These are phyloP conservation scores for Harpalus rubripes DNA, from an alignment of 2,888 invertebrate species.

Conservation along the genomic window DNA sequence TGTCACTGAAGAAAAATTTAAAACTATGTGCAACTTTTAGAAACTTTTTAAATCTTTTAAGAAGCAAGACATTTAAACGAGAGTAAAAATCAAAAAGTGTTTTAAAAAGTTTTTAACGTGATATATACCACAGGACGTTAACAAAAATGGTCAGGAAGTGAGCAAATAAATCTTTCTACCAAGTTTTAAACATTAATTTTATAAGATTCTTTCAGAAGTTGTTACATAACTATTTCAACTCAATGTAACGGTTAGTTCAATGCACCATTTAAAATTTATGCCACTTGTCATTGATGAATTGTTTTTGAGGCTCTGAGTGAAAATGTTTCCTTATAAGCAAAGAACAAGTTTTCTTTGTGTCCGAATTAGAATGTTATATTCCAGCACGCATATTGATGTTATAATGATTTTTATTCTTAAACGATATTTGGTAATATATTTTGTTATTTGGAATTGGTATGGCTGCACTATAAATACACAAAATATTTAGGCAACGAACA, in stretches of 20 bases:
- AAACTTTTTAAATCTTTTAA: conserved; percentile 8
- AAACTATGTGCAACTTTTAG: not conserved
- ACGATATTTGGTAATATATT: too few relatives aligned
- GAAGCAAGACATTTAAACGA: conserved; percentile 32
- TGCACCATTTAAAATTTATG: not conserved
- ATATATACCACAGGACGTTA: conserved; percentile 9
- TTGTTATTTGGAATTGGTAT: too few relatives aligned
- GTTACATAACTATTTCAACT: conserved; percentile 17
- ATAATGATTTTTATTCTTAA: too few relatives aligned
- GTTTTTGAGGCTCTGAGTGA: too few relatives aligned
- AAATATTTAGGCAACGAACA: too few relatives aligned
- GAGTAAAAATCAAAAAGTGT: conserved; percentile 41
- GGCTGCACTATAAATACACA: too few relatives aligned
- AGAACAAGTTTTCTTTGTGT: too few relatives aligned
- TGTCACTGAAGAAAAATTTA: conserved; percentile 17
- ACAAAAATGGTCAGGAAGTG: conserved; percentile 13
- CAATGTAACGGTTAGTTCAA: not conserved
- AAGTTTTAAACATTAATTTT: conserved; percentile 15
- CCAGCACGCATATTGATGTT: too few relatives aligned
- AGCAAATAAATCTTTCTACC: conserved; percentile 10
- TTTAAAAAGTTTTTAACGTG: conserved; percentile 41
- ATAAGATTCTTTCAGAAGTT: not conserved
- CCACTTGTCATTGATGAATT: too few relatives aligned
- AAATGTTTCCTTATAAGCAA: too few relatives aligned
- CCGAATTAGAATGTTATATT: too few relatives aligned